Conservation (phyloP, 2,888 invertebrate species). For the Acleris sparsana region DNA sequence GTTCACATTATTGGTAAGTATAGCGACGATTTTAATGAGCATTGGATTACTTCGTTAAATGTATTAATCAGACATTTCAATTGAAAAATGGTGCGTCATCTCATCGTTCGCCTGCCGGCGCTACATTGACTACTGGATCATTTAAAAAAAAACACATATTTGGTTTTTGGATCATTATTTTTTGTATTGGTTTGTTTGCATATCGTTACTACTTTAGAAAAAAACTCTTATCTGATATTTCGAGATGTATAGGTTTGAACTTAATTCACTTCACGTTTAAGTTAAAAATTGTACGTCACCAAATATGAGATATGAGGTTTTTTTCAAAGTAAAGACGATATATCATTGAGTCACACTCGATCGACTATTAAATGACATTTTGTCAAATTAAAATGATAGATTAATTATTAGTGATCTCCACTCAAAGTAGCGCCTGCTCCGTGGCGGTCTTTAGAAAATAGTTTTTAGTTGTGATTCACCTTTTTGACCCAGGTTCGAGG, state of each 20-base stretch:
- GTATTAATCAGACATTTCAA: conserved; percentile 29
- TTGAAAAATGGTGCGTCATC: conserved; percentile 13
- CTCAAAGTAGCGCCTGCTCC: conserved; percentile 15
- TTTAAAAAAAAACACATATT: background rate
- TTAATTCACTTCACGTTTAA: too few relatives aligned
- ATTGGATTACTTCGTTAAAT: conserved; percentile 30
- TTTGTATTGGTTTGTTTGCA: background rate
- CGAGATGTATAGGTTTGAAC: too few relatives aligned
- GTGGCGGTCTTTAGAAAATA: conserved; percentile 2
- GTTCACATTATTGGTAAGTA: conserved; percentile 42
- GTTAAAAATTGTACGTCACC: too few relatives aligned
- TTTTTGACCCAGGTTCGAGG: background rate
- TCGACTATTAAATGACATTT: too few relatives aligned
- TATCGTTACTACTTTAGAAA: too few relatives aligned
- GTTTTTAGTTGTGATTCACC: too few relatives aligned
- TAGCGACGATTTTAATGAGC: conserved; percentile 37
- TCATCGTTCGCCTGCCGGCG: conserved; percentile 13
- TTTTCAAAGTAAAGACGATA: too few relatives aligned
- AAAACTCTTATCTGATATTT: too few relatives aligned
- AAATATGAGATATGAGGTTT: too few relatives aligned
- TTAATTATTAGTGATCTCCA: conserved; percentile 8
- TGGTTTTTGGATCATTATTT: background rate
- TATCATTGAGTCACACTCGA: too few relatives aligned
- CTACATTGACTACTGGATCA: conserved; percentile 15
- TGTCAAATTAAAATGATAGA: background rate